These are phyloP conservation scores for Gymnarchus niloticus DNA, from an alignment of 2,113 vertebrate genomes.

Conservation along the genomic window DNA sequence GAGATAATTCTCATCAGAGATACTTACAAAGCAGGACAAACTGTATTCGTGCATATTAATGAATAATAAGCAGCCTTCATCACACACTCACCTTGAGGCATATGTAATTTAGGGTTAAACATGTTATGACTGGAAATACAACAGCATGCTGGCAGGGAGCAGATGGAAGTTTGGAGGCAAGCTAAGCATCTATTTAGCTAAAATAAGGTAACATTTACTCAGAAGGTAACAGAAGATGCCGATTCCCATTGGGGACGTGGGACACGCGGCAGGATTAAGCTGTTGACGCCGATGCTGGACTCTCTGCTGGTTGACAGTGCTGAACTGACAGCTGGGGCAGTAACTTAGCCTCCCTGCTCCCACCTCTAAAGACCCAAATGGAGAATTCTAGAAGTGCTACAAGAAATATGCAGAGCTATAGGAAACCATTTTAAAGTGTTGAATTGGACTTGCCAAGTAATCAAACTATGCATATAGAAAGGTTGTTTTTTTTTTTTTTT, in stretches of 20 bases:
- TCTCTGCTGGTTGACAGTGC: background rate
- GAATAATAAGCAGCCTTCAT: background rate
- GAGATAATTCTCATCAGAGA: background rate
- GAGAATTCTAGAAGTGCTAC: background rate
- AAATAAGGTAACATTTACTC: conserved; percentile 9
- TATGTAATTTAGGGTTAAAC: background rate
- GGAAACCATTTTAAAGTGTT: background rate
- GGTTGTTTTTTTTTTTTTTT: too few species aligned
- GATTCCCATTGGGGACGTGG: background rate
- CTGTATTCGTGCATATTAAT: background rate
- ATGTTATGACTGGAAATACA: background rate
- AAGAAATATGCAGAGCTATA: background rate
- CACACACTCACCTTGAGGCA: background rate
- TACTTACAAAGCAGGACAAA: background rate
- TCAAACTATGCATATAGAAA: too few species aligned
- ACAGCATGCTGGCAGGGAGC: background rate
- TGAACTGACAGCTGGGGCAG: conserved; percentile 5
- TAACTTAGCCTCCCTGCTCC: background rate
- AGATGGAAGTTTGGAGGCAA: background rate
- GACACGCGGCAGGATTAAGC: background rate
- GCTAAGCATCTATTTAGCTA: background rate
- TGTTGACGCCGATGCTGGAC: background rate
- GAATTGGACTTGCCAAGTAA: background rate
- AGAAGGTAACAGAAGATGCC: background rate
- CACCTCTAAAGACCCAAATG: too few species aligned